Percentiles rank a stretch among this genome's conserved stretches.
Conservation (phyloP, 2,113 vertebrate genomes). For the Eretmochelys imbricata region DNA sequence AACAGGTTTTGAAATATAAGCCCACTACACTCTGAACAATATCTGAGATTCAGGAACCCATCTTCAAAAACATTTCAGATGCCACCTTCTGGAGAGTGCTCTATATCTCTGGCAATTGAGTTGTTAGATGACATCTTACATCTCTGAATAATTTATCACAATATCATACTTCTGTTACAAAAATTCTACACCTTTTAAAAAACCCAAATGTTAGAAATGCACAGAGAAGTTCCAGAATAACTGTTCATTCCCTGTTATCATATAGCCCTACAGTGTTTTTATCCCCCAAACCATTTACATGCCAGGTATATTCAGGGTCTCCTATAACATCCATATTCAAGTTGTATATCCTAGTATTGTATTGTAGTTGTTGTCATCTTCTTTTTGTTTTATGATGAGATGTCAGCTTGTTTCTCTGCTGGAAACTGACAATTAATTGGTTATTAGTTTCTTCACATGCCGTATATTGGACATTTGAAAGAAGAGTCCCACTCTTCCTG, state of each 20-base stretch:
- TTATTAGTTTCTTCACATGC: neutral
- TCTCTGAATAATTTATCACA: neutral
- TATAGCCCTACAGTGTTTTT: neutral
- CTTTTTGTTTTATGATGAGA: neutral
- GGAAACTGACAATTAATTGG: rapidly evolving
- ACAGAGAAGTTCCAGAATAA: neutral
- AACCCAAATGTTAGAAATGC: neutral
- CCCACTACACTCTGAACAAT: no score
- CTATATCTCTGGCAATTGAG: neutral
- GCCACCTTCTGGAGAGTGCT: neutral
- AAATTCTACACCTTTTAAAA: neutral
- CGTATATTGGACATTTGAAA: neutral
- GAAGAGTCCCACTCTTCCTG: neutral
- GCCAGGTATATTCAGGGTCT: neutral
- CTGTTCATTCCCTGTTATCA: neutral
- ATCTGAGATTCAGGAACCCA: no score
- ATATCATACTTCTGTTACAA: neutral
- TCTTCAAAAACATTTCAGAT: no score
- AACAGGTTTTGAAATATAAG: neutral
- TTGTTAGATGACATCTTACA: neutral
- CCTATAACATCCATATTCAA: neutral
- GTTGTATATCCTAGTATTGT: neutral
- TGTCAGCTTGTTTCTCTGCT: neutral
- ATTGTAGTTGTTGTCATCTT: neutral
- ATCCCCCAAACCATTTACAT: neutral